A percentile compares a stretch with the other conserved stretches of the same genome.
phyloP scores from a whole-genome alignment of 2,888 invertebrate species.

The Osedax fenrisi region DNA sequence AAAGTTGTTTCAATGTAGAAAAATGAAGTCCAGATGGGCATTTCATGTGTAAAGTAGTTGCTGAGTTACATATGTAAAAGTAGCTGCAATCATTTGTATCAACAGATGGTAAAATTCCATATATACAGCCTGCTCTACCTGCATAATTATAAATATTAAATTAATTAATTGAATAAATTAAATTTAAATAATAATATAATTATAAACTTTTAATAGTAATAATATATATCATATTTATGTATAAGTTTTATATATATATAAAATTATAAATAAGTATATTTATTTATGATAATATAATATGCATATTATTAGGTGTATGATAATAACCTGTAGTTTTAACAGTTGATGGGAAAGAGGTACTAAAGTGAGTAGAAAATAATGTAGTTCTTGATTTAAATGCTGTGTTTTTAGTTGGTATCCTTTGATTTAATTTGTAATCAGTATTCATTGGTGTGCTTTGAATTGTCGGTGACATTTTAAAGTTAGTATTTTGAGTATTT shows the following conservation, averaged over 20 bases:
- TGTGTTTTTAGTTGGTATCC: not conserved
- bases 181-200: not conserved
- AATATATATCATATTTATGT: not conserved
- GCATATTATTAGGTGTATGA: not conserved
- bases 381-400: not conserved
- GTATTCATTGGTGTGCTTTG: no score
- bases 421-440: no score
- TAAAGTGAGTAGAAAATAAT: not conserved
- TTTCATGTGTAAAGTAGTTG: not conserved
- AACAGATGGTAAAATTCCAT: not conserved
- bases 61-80: not conserved
- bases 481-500: not conserved
- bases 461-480: not conserved
- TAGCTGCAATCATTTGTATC: not conserved
- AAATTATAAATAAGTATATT: not conserved
- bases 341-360: no score
- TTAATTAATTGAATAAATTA: not conserved
- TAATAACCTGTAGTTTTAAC: not conserved
- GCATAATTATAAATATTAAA: not conserved
- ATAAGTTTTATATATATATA: not conserved
- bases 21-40: not conserved
- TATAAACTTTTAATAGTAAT: not conserved
- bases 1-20: not conserved
- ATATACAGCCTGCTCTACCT: not conserved
- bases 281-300: not conserved